phyloP scores from a whole-genome alignment of 2,888 invertebrate genomes.

The Branchinecta sandiegonensis region DNA sequence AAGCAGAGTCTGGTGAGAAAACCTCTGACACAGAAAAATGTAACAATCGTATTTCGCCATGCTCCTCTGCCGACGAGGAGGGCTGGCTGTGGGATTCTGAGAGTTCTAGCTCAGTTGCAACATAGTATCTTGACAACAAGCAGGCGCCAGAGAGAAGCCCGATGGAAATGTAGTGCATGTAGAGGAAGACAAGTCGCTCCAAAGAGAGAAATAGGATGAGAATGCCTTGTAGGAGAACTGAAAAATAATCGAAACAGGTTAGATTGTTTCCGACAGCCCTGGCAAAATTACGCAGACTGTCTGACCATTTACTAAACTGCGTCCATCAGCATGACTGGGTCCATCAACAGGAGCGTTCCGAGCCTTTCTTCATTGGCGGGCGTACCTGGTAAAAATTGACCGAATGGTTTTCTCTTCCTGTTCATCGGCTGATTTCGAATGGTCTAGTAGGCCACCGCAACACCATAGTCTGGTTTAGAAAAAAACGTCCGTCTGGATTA shows the following conservation, averaged over 20 bases:
- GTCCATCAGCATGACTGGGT: too few species aligned
- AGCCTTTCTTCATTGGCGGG: too few species aligned
- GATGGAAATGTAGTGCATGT: conserved; percentile 38
- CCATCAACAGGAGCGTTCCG: too few species aligned
- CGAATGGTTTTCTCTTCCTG: too few species aligned
- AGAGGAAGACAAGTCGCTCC: conserved; percentile 37
- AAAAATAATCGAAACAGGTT: conserved; percentile 24
- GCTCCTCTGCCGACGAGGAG: conserved; percentile 29
- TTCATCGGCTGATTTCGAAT: too few species aligned
- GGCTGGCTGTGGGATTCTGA: neutral
- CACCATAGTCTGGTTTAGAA: too few species aligned
- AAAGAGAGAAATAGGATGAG: conserved; percentile 38
- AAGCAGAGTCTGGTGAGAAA: conserved; percentile 21
- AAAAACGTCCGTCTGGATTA: too few species aligned
- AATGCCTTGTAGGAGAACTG: conserved; percentile 38
- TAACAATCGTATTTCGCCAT: conserved; percentile 21
- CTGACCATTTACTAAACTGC: too few species aligned
- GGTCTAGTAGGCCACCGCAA: too few species aligned
- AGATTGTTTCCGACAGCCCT: too few species aligned
- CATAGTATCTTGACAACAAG: conserved; percentile 36
- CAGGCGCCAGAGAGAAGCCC: conserved; percentile 36
- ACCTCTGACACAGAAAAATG: conserved; percentile 17
- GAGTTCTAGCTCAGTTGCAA: conserved; percentile 30
- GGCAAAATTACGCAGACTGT: too few species aligned
- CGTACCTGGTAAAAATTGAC: too few species aligned